Conservation (phyloP, 2,888 invertebrate species). For the Exocentrus adspersus region DNA sequence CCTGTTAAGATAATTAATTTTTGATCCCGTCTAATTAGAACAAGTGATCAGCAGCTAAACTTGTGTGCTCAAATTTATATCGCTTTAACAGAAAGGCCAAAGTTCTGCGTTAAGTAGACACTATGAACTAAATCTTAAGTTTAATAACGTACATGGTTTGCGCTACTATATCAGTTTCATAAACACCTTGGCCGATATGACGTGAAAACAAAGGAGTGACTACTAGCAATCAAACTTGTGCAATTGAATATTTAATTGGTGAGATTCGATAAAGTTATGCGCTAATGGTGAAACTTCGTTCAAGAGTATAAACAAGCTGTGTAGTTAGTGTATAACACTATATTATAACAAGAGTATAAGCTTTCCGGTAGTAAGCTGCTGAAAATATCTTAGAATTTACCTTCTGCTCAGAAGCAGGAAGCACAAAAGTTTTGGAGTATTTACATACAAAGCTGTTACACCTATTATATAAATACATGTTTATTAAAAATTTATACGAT, state of each 20-base stretch:
- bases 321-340: too few relatives aligned
- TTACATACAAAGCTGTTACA: too few relatives aligned
- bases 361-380: too few relatives aligned
- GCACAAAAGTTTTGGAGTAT: too few relatives aligned
- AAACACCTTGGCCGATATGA: conserved; percentile 14
- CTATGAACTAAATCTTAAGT: conserved; percentile 31
- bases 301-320: too few relatives aligned
- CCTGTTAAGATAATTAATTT: not conserved
- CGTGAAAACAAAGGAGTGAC: conserved; percentile 3
- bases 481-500: too few relatives aligned
- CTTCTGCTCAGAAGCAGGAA: too few relatives aligned
- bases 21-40: not conserved
- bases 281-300: too few relatives aligned
- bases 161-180: conserved; percentile 10
- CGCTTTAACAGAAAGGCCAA: conserved; percentile 21
- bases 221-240: not conserved
- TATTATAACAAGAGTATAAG: too few relatives aligned
- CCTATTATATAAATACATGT: too few relatives aligned
- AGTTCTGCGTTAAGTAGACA: conserved; percentile 23
- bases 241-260: not conserved
- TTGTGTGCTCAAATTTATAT: conserved; percentile 1
- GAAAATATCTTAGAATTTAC: too few relatives aligned
- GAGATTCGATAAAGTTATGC: not conserved
- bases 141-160: conserved; percentile 19
- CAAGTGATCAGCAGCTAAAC: not conserved